A percentile compares a stretch with the other conserved stretches of the same genome.
Evolutionary conservation across 2,888 invertebrate genomes (phyloP).

Genomic region (Timema podura): DNA sequence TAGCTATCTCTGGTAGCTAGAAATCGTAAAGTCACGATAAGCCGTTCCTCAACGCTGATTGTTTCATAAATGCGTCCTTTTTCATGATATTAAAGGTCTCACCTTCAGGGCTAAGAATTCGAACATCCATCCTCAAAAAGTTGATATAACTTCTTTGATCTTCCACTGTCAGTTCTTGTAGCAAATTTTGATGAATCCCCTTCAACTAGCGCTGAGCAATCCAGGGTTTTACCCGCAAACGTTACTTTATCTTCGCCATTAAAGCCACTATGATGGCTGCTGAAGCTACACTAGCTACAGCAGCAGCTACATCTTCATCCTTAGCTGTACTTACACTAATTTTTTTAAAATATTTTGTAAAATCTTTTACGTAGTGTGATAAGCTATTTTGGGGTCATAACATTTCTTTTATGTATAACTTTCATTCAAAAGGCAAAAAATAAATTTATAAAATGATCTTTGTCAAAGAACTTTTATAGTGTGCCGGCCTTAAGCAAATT

Average conservation of each 20-base stretch:
- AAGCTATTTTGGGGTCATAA: not conserved
- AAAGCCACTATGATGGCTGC: not conserved
- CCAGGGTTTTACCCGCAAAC: not conserved
- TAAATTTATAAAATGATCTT: not conserved
- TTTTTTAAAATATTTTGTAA: not conserved
- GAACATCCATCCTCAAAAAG: not conserved
- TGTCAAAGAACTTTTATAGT: too few species aligned
- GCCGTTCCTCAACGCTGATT: constrained; percentile 5
- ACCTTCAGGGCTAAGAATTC: not conserved
- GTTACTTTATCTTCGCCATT: not conserved
- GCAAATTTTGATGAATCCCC: not conserved
- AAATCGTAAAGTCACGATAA: not conserved
- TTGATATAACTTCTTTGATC: not conserved
- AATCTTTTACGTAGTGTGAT: not conserved
- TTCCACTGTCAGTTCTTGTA: not conserved
- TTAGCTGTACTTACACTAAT: too few species aligned
- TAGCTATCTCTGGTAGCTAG: too few species aligned
- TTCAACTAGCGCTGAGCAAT: not conserved
- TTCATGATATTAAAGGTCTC: not conserved
- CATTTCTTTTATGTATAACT: not conserved
- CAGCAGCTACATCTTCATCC: not conserved
- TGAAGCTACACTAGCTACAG: not conserved
- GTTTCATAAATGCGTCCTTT: not conserved
- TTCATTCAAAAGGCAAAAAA: not conserved
- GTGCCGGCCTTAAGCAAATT: too few species aligned